These are phyloP conservation scores for Florisuga fusca DNA, from an alignment of 2,797 vertebrate species.

Conservation along the genomic window DNA sequence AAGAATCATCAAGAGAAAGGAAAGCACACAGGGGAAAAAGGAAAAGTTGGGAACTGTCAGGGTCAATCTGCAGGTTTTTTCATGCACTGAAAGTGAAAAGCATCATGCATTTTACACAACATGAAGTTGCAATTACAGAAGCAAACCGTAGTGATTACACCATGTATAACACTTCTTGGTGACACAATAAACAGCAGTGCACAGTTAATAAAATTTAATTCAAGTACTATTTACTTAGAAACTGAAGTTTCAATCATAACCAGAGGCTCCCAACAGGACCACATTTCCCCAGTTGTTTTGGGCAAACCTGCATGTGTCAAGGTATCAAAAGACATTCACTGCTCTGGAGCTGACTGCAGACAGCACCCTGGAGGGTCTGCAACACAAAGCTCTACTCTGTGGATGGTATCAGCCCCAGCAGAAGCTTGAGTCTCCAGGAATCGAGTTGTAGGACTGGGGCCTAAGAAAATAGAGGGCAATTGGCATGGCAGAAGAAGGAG, in stretches of 20 bases:
- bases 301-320: background rate
- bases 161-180: background rate
- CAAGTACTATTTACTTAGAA: background rate
- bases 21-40: conserved; percentile 26
- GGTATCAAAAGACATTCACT: background rate
- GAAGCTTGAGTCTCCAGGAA: background rate
- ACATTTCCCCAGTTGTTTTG: background rate
- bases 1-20: conserved; percentile 44
- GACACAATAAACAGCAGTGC: conserved; percentile 15
- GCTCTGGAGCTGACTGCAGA: background rate
- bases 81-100: conserved; percentile 40
- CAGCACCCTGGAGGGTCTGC: background rate
- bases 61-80: conserved; percentile 17
- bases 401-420: background rate
- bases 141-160: conserved; percentile 4
- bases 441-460: background rate
- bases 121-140: conserved; percentile 13
- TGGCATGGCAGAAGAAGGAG: background rate
- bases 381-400: background rate
- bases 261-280: background rate
- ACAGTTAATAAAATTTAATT: background rate
- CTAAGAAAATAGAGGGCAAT: background rate
- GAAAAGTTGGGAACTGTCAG: conserved; percentile 47
- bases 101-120: conserved; percentile 27
- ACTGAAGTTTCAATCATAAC: background rate